phyloP scores from a whole-genome alignment of 2,113 vertebrate genomes.

The Chitala chitala region DNA sequence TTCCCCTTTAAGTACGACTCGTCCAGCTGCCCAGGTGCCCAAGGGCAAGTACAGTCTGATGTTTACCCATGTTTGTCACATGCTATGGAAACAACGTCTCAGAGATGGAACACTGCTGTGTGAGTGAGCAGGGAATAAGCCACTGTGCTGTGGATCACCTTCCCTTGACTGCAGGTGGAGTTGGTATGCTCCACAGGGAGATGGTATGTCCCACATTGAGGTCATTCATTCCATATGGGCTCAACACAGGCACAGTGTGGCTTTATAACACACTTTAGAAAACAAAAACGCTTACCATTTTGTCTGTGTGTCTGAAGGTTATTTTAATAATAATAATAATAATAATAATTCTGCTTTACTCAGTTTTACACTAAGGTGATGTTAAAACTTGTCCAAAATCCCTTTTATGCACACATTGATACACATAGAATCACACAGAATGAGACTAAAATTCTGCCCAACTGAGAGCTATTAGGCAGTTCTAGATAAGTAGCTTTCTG shows the following conservation, averaged over 20 bases:
- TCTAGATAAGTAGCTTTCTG: too few relatives aligned
- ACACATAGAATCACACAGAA: too few relatives aligned
- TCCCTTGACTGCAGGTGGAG: background rate
- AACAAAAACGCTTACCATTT: too few relatives aligned
- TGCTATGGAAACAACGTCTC: constrained; percentile 5
- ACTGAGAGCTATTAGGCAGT: too few relatives aligned
- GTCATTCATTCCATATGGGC: background rate
- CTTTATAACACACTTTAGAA: too few relatives aligned
- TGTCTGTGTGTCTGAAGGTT: too few relatives aligned
- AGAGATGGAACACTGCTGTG: background rate
- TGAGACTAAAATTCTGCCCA: background rate
- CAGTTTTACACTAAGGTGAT: too few relatives aligned
- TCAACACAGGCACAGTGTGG: too few relatives aligned
- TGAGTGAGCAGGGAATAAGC: background rate
- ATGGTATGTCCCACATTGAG: background rate
- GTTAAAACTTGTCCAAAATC: too few relatives aligned
- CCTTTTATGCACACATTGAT: too few relatives aligned
- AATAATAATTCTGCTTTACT: too few relatives aligned
- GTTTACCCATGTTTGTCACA: background rate
- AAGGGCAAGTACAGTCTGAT: background rate
- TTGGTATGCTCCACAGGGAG: background rate
- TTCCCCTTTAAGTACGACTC: background rate
- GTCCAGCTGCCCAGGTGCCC: background rate
- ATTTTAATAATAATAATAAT: too few relatives aligned
- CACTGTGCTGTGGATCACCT: background rate